Conservation (phyloP, 2,888 invertebrate species). For the Hylaea fasciaria region DNA sequence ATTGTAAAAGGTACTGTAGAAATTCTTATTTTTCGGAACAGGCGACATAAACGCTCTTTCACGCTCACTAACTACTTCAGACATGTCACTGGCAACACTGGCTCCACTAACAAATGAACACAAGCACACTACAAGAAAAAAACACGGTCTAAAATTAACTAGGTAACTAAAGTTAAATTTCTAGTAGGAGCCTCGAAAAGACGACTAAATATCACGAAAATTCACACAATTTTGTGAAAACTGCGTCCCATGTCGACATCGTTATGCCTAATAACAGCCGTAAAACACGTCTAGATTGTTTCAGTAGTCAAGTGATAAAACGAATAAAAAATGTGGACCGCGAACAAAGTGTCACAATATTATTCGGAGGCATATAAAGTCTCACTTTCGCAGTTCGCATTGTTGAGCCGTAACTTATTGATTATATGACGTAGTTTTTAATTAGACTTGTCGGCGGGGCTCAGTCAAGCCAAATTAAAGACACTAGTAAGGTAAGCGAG, state of each 20-base stretch:
- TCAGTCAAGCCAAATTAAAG: slow-evolving; percentile 12
- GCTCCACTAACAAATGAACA: neutral
- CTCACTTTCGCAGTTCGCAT: slow-evolving; percentile 12
- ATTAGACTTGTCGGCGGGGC: slow-evolving; percentile 18
- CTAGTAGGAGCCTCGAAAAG: neutral
- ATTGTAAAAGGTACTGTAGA: slow-evolving; percentile 24
- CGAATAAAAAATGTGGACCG: slow-evolving; percentile 24
- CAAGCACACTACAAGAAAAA: slow-evolving; percentile 4
- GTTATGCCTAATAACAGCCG: slow-evolving; percentile 28
- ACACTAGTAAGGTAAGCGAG: neutral
- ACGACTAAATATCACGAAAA: slow-evolving; percentile 14
- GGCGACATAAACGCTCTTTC: slow-evolving; percentile 41
- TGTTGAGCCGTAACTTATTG: neutral
- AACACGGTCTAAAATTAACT: too few species aligned
- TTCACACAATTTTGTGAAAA: slow-evolving; percentile 3
- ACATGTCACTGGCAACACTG: slow-evolving; percentile 13
- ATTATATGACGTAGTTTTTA: slow-evolving; percentile 5
- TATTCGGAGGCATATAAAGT: slow-evolving; percentile 14
- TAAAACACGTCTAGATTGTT: slow-evolving; percentile 21
- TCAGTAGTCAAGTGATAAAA: slow-evolving; percentile 30
- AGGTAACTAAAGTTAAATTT: neutral
- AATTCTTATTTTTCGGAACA: slow-evolving; percentile 30
- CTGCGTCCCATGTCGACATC: slow-evolving; percentile 14
- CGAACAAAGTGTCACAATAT: slow-evolving; percentile 15
- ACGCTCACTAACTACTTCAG: slow-evolving; percentile 33